phyloP scores from a whole-genome alignment of 2,888 invertebrate genomes.

The Platypus cylindrus region DNA sequence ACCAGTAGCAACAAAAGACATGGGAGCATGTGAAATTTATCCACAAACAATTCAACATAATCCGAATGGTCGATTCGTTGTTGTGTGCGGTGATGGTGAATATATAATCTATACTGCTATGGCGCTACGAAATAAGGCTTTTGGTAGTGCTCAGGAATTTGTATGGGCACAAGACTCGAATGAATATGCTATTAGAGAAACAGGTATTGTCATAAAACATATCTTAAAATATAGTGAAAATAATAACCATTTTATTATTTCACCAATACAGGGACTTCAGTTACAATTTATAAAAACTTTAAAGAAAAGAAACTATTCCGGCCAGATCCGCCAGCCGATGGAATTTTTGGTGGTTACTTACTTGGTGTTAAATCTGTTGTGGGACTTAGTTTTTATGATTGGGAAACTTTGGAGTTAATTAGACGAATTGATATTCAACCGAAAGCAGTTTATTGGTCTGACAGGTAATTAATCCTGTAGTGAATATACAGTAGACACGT shows the following conservation, averaged over 20 bases:
- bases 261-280: conserved; percentile 54
- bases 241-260: no score
- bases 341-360: conserved; percentile 39
- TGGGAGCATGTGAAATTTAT: conserved; percentile 99
- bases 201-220: conserved; percentile 40
- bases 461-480: conserved; percentile 38
- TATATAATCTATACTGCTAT: conserved; percentile 99
- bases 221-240: no score
- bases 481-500: no score
- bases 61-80: conserved; percentile 88
- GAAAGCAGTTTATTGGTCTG: conserved; percentile 90
- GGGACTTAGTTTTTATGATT: conserved; percentile 91
- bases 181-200: conserved; percentile 76
- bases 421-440: conserved; percentile 96
- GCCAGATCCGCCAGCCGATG: conserved; percentile 93
- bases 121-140: conserved; percentile 97
- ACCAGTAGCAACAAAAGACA: conserved; percentile 91
- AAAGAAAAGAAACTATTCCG: conserved; percentile 93
- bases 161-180: conserved; percentile 97
- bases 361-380: conserved; percentile 75
- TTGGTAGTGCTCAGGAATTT: conserved; percentile 96
- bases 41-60: conserved; percentile 98
- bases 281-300: conserved; percentile 95
- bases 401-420: conserved; percentile 86
- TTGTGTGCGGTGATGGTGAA: conserved; percentile 98